Conservation (phyloP, 1,140 invertebrate species). For the Agrypnia vestita region DNA sequence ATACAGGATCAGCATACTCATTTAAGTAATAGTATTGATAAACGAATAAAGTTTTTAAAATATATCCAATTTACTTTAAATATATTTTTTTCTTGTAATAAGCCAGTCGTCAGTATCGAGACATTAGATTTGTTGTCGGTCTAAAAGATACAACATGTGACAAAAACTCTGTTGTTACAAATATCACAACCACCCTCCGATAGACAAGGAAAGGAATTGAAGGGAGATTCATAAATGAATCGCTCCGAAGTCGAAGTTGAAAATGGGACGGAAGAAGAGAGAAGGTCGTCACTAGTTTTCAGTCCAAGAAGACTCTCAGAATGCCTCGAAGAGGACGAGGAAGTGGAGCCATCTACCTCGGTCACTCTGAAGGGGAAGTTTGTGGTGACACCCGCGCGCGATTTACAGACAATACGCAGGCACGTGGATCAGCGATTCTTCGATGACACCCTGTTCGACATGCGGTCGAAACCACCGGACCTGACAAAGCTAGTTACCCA, state of each 20-base stretch:
- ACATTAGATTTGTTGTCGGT: neutral
- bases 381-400: slow-evolving; percentile 51
- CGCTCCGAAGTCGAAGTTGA: slow-evolving; percentile 24
- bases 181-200: neutral
- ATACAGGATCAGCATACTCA: no score
- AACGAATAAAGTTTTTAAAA: neutral
- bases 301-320: slow-evolving; percentile 81
- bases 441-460: slow-evolving; percentile 84
- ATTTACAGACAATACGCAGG: slow-evolving; percentile 71
- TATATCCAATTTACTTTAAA: neutral
- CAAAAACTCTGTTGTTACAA: neutral
- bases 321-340: slow-evolving; percentile 87
- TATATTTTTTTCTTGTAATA: neutral
- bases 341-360: slow-evolving; percentile 75
- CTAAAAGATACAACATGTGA: slow-evolving; percentile 17
- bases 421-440: slow-evolving; percentile 87
- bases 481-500: slow-evolving; percentile 75
- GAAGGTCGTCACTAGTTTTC: slow-evolving; percentile 65
- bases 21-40: no score
- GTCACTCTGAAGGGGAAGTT: slow-evolving; percentile 51
- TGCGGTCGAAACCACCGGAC: slow-evolving; percentile 76
- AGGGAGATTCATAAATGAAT: slow-evolving; percentile 39
- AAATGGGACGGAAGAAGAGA: slow-evolving; percentile 33
- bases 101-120: neutral
- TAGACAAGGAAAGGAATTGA: neutral